Percentiles rank a stretch among this genome's conserved stretches.
These are phyloP conservation scores for Neosilurus mollespiculum DNA, from an alignment of 2,797 vertebrate species.

Conservation along the genomic window DNA sequence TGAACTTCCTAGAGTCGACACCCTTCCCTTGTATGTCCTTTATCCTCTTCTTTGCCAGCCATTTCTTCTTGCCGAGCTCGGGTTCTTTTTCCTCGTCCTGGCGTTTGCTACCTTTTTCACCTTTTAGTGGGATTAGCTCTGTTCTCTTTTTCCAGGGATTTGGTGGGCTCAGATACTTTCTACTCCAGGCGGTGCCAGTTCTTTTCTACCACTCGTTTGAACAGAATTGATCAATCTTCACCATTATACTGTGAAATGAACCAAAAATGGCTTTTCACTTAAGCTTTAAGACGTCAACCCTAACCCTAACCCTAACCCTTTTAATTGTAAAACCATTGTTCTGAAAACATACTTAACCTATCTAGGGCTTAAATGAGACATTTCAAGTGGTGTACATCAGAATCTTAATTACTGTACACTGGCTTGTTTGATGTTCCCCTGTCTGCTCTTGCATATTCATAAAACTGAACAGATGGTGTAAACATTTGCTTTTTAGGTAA, in stretches of 20 bases:
- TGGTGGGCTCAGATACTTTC: background rate
- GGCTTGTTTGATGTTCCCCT: slow-evolving; percentile 20
- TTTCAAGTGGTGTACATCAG: slow-evolving; percentile 16
- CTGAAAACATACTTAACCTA: background rate
- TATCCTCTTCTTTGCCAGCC: background rate
- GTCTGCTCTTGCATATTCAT: slow-evolving; percentile 40
- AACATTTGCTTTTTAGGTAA: slow-evolving; percentile 44
- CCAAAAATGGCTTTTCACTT: background rate
- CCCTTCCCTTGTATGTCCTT: background rate
- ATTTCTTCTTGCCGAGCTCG: background rate
- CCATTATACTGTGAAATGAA: background rate
- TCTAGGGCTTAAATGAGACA: slow-evolving; percentile 17
- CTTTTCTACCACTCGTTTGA: background rate
- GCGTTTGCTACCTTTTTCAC: background rate
- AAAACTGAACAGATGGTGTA: slow-evolving; percentile 48
- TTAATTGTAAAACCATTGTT: background rate
- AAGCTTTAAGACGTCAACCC: background rate
- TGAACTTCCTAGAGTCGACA: background rate
- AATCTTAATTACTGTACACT: slow-evolving; percentile 18
- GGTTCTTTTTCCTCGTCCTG: background rate
- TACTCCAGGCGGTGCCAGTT: background rate
- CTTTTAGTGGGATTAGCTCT: background rate
- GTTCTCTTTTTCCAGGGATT: background rate
- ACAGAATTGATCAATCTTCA: background rate
- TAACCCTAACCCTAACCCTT: no score